Evolutionary conservation across 2,797 vertebrate genomes (phyloP).

Genomic region (Rhinoraja longicauda): DNA sequence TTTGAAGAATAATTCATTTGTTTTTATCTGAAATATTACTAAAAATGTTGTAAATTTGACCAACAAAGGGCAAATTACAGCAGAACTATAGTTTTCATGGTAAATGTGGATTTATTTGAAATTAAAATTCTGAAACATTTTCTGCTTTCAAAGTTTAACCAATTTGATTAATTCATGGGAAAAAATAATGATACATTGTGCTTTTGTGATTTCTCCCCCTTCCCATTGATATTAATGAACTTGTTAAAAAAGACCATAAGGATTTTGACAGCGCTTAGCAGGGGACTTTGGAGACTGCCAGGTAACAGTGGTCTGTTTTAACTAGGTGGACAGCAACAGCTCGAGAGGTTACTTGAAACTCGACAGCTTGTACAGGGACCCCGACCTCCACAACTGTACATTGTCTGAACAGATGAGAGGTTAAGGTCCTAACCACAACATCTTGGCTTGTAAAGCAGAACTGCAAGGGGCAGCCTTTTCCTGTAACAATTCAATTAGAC

Average conservation of each 20-base stretch:
- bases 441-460: slow-evolving; percentile 16
- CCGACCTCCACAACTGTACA: slow-evolving; percentile 21
- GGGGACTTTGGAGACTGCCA: slow-evolving; percentile 32
- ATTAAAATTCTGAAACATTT: not conserved
- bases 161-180: slow-evolving; percentile 19
- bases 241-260: slow-evolving; percentile 31
- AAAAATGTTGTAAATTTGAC: not conserved
- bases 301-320: slow-evolving; percentile 28
- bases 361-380: not conserved
- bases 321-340: slow-evolving; percentile 33
- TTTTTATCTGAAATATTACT: not conserved
- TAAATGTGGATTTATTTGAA: not conserved
- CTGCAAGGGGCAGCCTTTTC: not conserved
- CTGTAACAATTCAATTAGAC: slow-evolving; percentile 10
- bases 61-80: not conserved
- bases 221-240: slow-evolving; percentile 27
- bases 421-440: slow-evolving; percentile 20
- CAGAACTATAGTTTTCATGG: not conserved
- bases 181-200: slow-evolving; percentile 23
- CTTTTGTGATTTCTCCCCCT: not conserved
- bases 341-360: slow-evolving; percentile 26
- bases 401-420: slow-evolving; percentile 27
- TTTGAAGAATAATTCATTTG: not conserved
- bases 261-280: slow-evolving; percentile 31
- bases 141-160: not conserved